These are phyloP conservation scores for Himantopus leucocephalus DNA, from an alignment of 2,113 vertebrate genomes.

Conservation along the genomic window DNA sequence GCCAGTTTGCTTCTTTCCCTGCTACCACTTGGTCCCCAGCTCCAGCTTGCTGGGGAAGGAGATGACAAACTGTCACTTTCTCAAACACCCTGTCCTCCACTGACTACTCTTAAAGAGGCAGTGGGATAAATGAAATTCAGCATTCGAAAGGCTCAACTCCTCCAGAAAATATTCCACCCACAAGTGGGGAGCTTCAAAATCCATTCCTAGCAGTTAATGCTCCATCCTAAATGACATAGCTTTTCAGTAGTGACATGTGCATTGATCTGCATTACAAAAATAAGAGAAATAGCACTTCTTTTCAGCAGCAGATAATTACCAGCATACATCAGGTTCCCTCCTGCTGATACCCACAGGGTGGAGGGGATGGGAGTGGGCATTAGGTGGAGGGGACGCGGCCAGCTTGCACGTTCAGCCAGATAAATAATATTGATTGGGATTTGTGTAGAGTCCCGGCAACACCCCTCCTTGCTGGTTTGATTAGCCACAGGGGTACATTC, in stretches of 20 bases:
- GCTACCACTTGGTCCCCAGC: background rate
- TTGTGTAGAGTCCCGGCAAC: background rate
- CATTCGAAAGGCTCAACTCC: slow-evolving; percentile 53
- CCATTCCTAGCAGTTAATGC: slow-evolving; percentile 63
- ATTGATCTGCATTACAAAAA: slow-evolving; percentile 60
- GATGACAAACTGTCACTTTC: slow-evolving; percentile 65
- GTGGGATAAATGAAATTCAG: slow-evolving; percentile 62
- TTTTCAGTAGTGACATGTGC: slow-evolving; percentile 48
- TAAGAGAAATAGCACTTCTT: slow-evolving; percentile 60
- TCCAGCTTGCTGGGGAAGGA: slow-evolving; percentile 7
- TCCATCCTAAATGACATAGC: slow-evolving; percentile 64
- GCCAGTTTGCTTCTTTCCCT: slow-evolving; percentile 19
- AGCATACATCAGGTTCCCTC: slow-evolving; percentile 50
- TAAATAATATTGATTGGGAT: slow-evolving; percentile 54
- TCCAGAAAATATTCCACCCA: slow-evolving; percentile 60
- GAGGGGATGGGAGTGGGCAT: slow-evolving; percentile 55
- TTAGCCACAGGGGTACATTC: slow-evolving; percentile 16
- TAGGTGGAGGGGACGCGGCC: background rate
- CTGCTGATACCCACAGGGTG: slow-evolving; percentile 51
- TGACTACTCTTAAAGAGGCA: slow-evolving; percentile 58
- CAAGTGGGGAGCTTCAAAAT: slow-evolving; percentile 42
- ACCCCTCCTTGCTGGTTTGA: slow-evolving; percentile 10
- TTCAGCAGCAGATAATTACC: slow-evolving; percentile 59
- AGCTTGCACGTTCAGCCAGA: slow-evolving; percentile 10
- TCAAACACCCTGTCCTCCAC: slow-evolving; percentile 58